Base-by-base conservation (phyloP, 1,140 invertebrate species). In the Zaprionus ghesquierei region DNA sequence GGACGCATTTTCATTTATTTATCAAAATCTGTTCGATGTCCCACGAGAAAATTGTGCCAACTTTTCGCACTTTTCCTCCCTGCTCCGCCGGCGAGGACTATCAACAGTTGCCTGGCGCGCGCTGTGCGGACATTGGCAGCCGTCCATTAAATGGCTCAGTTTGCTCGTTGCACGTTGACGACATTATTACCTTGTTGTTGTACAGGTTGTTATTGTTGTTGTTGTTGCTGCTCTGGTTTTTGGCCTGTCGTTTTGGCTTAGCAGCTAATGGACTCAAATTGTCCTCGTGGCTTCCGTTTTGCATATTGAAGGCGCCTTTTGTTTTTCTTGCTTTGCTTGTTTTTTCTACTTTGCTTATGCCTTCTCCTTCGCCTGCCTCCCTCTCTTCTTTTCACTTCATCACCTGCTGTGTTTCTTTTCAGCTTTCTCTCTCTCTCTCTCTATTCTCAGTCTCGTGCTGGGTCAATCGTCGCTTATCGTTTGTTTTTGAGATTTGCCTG, bases 191-290 rank as follows among this genome's bases (percentile, higher is more conserved):
- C 51, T 77, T 69, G 53, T 55, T 49, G 31, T 49, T 64, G 49
- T 44, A 6, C 13, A n/a, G 33, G 33, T 63, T 62, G 35, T 60
- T 54, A 31, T 51, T 63, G n/a, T 49, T 27, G 35, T 53, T 25
- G 31, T 38, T 77, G 41, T 59, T 58, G 50, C 59, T 62, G 60
- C 59, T 74, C 31, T 65, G 23, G 51, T 56, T 63, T 63, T 35
- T 58, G 69, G 56, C 79, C 46, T 41, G 50, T 69, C 77, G 63
- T 65, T 76, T 74, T 77, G 74, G 81, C 81, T 86, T 85, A 86
- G 75, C 78, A 81, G 82, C 78, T 81, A 85, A 87, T 81, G 81
- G 82, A 81, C 81, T 71, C 66, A 86, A 85, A 85, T 72, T 84
- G 70, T 66, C 66, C 46, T 69, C 65, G 66, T 55, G 66, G 63